These are phyloP conservation scores for Centruroides sculpturatus DNA, from an alignment of 1,140 invertebrate species.

Conservation along the genomic window DNA sequence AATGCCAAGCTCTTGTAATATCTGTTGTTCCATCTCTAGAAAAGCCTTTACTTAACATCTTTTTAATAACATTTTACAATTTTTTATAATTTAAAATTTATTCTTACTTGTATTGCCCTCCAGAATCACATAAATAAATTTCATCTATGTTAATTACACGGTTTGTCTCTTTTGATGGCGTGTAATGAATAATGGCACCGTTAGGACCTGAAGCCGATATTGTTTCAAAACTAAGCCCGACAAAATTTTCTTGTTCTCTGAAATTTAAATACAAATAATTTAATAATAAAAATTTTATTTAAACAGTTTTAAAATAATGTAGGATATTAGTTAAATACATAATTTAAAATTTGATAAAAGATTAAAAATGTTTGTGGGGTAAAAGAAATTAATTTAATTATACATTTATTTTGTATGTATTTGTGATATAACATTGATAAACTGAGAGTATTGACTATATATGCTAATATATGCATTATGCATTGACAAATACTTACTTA, in stretches of 20 bases:
- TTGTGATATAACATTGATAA: too few species aligned
- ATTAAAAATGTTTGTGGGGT: too few species aligned
- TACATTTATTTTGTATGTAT: too few species aligned
- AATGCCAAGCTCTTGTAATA: conserved; percentile 85
- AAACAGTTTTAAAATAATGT: too few species aligned
- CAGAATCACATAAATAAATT: conserved; percentile 84
- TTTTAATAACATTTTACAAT: neutral
- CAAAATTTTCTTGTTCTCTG: conserved; percentile 53
- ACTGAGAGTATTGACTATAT: too few species aligned
- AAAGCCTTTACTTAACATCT: neutral
- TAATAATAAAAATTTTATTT: too few species aligned
- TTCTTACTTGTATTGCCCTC: conserved; percentile 44
- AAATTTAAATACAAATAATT: neutral
- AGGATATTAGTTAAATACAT: too few species aligned
- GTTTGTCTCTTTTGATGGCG: conserved; percentile 51
- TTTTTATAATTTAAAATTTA: neutral
- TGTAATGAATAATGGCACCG: conserved; percentile 89
- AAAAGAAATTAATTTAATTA: too few species aligned
- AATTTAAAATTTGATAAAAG: too few species aligned
- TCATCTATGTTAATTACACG: conserved; percentile 49
- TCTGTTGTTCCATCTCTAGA: conserved; percentile 83
- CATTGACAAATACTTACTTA: too few species aligned
- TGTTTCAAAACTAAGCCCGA: conserved; percentile 83
- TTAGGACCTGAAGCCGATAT: conserved; percentile 83
- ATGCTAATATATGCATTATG: too few species aligned